Base-by-base conservation (phyloP, 2,888 invertebrate genomes). In the Amitus sp. region DNA sequence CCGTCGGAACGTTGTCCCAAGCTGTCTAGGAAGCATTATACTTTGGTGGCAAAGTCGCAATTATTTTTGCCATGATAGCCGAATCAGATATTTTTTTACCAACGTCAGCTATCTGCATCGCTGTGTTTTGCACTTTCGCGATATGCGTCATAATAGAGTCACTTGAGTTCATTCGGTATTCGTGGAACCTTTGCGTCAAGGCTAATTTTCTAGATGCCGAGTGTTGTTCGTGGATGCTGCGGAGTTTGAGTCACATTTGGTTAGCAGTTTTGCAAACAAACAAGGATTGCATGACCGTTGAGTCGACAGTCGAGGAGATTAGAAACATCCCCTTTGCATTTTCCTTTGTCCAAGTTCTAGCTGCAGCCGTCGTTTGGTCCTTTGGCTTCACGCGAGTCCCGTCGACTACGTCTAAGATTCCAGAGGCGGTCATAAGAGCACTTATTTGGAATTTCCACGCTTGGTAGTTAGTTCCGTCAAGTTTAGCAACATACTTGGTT, bases 261-360 rank as follows among this genome's bases (percentile, higher is more conserved):
- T 47, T 48, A 0, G 70, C 69, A 1, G 70, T 68, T 2, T 45
- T 40, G 13, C 71, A 70, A 2, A 27, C n/a, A n/a, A n/a, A n/a
- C n/a, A n/a, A n/a, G 5, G 68, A 61, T n/a, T n/a, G n/a, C n/a
- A n/a, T n/a, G n/a, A n/a, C n/a, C n/a, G n/a, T n/a, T 1, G n/a
- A n/a, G n/a, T 23, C 23, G 4, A 23, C 23, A 5, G 23, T 23
- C 23, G 23, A 23, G 23, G 70, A 65, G 4, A 73, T 59, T 0
- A 70, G 2, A 19, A 39, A 70, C 68, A 68, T 71, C 1, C 70
- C 70, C 12, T 43, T 66, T 6, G 71, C 69, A 17, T 72, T 67
- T 19, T 69, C 62, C 7, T 53, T 62, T 10, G 43, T 30, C 68
- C 68, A 70, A 17, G 30, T 19, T 33, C 62, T 52, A 2, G 9